These are phyloP conservation scores for Haemorhous mexicanus DNA, from an alignment of 2,113 vertebrate genomes.

Conservation along the genomic window DNA sequence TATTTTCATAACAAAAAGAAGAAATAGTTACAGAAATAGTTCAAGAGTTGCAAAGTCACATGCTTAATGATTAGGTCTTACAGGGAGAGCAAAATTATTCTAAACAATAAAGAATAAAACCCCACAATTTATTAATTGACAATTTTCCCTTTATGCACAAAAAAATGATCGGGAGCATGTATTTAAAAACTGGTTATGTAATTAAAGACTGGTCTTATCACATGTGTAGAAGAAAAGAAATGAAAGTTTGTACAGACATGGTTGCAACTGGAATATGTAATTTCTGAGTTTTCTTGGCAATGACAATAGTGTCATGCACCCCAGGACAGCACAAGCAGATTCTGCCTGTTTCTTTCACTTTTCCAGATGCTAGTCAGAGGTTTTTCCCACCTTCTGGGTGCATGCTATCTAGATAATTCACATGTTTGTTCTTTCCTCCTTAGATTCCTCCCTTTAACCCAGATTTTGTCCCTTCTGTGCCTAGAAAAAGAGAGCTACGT, in stretches of 20 bases:
- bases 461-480: not conserved
- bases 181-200: not conserved
- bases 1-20: not conserved
- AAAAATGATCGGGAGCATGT: not conserved
- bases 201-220: not conserved
- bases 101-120: rapidly evolving
- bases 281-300: not conserved
- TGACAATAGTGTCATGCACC: rapidly evolving
- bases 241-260: not conserved
- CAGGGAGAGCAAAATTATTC: not conserved
- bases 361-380: not conserved
- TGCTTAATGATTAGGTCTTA: not conserved
- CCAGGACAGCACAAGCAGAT: not conserved
- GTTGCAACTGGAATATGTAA: not conserved
- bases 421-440: not conserved
- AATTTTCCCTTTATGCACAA: not conserved
- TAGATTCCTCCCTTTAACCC: not conserved
- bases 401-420: not conserved
- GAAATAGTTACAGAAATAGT: not conserved
- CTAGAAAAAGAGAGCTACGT: not conserved
- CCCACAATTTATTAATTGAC: not conserved
- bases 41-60: not conserved
- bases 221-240: not conserved
- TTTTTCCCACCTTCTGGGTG: not conserved
- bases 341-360: not conserved